Evolutionary conservation across 2,888 invertebrate species (phyloP).

Genomic region (Coleophora flavipennella): DNA sequence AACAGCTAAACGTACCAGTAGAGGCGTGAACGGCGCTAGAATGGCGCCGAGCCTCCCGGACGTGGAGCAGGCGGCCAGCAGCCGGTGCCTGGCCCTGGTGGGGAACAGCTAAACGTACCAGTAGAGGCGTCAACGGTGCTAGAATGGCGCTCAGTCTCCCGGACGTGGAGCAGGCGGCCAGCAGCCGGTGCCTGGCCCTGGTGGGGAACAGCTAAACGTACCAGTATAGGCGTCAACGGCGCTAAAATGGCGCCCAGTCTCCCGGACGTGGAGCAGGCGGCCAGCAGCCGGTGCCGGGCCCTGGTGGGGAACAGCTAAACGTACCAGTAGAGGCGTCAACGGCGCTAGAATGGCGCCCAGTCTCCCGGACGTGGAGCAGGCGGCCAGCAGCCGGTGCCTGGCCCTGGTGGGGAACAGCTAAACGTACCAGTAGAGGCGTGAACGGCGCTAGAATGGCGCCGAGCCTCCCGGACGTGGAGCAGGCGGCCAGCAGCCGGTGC

Average conservation of each 20-base stretch:
- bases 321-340: slow-evolving; percentile 77
- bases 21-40: slow-evolving; percentile 78
- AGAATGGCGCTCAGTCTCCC: slow-evolving; percentile 81
- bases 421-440: slow-evolving; percentile 75
- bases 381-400: slow-evolving; percentile 77
- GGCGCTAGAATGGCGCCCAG: slow-evolving; percentile 81
- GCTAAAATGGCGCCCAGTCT: slow-evolving; percentile 81
- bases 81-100: slow-evolving; percentile 77
- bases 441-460: slow-evolving; percentile 82
- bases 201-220: slow-evolving; percentile 80
- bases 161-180: slow-evolving; percentile 79
- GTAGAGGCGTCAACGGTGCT: slow-evolving; percentile 78
- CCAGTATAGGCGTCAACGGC: slow-evolving; percentile 78
- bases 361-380: slow-evolving; percentile 81
- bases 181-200: slow-evolving; percentile 76
- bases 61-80: slow-evolving; percentile 79
- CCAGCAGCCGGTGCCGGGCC: slow-evolving; percentile 77
- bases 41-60: slow-evolving; percentile 80
- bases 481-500: slow-evolving; percentile 77
- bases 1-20: slow-evolving; percentile 78
- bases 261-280: slow-evolving; percentile 79
- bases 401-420: slow-evolving; percentile 81
- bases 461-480: slow-evolving; percentile 79
- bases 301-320: slow-evolving; percentile 80
- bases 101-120: slow-evolving; percentile 80